Evolutionary conservation across 2,888 invertebrate species (phyloP).

Genomic region (Drosophila nr. perissopoda): DNA sequence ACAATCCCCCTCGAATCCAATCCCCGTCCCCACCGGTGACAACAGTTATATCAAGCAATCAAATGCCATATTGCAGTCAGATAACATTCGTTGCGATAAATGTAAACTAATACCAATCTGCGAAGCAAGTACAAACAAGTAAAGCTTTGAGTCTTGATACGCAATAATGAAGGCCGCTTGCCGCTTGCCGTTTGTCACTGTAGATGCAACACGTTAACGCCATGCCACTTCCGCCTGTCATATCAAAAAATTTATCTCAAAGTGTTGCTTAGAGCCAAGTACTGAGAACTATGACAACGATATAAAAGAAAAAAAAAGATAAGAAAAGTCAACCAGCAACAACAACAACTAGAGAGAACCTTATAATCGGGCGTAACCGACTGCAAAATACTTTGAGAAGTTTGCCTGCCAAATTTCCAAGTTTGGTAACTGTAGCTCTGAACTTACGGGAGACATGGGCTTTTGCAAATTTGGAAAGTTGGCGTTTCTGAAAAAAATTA

Average conservation of each 20-base stretch:
- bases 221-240: conserved; percentile 82
- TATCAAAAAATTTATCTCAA: conserved; percentile 82
- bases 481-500: too few relatives aligned
- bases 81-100: conserved; percentile 63
- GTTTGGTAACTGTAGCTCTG: too few relatives aligned
- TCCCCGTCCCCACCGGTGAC: not conserved
- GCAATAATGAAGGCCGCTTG: conserved; percentile 14
- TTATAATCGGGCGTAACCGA: too few relatives aligned
- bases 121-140: conserved; percentile 29
- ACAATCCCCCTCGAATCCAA: not conserved
- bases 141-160: conserved; percentile 40
- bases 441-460: too few relatives aligned
- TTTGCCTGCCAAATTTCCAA: too few relatives aligned
- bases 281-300: conserved; percentile 49
- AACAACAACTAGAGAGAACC: not conserved
- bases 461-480: too few relatives aligned
- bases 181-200: conserved; percentile 24
- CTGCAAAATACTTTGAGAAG: too few relatives aligned
- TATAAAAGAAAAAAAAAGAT: conserved; percentile 19
- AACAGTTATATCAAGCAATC: conserved; percentile 55
- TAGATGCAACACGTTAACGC: conserved; percentile 75
- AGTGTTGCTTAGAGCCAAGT: conserved; percentile 62
- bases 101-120: conserved; percentile 35
- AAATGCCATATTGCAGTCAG: conserved; percentile 59
- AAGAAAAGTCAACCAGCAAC: conserved; percentile 8